These are phyloP conservation scores for Synodontis membranacea DNA, from an alignment of 2,113 vertebrate genomes.

Conservation along the genomic window DNA sequence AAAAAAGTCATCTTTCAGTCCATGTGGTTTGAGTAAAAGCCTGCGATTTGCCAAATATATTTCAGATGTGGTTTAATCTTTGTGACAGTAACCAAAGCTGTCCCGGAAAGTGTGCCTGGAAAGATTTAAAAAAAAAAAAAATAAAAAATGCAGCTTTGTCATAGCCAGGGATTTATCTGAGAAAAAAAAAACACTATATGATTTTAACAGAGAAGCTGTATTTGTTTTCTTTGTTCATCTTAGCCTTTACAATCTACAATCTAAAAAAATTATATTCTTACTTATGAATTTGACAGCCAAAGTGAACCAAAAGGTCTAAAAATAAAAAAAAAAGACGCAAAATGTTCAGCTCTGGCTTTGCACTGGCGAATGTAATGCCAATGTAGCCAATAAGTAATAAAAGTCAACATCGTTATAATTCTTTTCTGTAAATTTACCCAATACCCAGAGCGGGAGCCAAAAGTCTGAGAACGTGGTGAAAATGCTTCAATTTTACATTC, in stretches of 20 bases:
- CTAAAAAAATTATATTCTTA: background rate
- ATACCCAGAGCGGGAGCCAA: background rate
- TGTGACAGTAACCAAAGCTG: slow-evolving; percentile 66
- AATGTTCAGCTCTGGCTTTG: background rate
- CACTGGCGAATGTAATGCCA: too few species aligned
- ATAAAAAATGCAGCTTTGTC: background rate
- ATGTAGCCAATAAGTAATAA: too few species aligned
- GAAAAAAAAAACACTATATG: background rate
- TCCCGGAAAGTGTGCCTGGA: slow-evolving; percentile 59
- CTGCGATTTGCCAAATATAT: slow-evolving; percentile 65
- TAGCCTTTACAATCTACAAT: background rate
- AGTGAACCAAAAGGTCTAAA: background rate
- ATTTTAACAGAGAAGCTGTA: background rate
- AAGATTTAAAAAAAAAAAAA: background rate
- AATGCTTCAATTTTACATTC: background rate
- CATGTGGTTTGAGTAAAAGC: slow-evolving; percentile 69
- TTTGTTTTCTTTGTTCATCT: background rate
- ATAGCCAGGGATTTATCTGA: background rate
- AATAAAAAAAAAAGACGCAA: background rate
- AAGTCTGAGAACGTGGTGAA: background rate
- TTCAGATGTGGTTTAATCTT: slow-evolving; percentile 69
- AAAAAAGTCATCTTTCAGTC: slow-evolving; percentile 33
- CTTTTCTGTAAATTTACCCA: too few species aligned
- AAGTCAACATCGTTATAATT: too few species aligned
- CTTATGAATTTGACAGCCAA: background rate